Base-by-base conservation (phyloP, 2,113 vertebrate genomes). In the Tor tambroides region DNA sequence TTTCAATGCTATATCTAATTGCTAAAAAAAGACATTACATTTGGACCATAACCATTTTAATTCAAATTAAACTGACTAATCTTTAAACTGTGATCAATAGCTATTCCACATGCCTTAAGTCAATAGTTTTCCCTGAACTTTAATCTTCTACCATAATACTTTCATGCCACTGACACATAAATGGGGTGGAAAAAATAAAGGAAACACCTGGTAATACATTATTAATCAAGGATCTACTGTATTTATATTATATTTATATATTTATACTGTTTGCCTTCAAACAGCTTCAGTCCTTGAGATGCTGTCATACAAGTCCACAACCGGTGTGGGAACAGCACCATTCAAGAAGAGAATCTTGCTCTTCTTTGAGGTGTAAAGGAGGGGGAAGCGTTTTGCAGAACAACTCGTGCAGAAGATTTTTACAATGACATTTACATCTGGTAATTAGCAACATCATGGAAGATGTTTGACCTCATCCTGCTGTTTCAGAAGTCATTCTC, bases 111-210 rank as follows among this genome's bases (percentile, higher is more conserved):
- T 71, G 30, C 67, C 17, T 21, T 35, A 71, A 35, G 32, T 71
- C 67, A 69, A 21, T 35, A 21, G 6, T 54, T 54, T 54, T 19
- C 30, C 19, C 6, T 32, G 15, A 69, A 10, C 30, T 71, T 71
- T 71, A 71, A 71, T 71, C 17, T 35, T 35, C 67, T 21, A 35
- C 17, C 67, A 35, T 21, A 71, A 71, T 21, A 23, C 51, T 1
- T 10, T 56, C 11, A 35, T 38, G 9, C 32, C 51, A 35, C 32
- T 59, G 54, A 80, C 77, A 21, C 51, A 59, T 59, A 59, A 59
- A 79, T 19, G 21, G 30, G 76, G 76, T 79, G 76, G 77, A 59
- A 35, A 80, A 59, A 80, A 80, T 80, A 59, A 80, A 80, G 77
- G 49, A 56, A 80, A 80, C 77, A 15, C 51, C 28, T 59, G 30